phyloP scores from a whole-genome alignment of 2,797 vertebrate species.

The Chloroceryle inda region DNA sequence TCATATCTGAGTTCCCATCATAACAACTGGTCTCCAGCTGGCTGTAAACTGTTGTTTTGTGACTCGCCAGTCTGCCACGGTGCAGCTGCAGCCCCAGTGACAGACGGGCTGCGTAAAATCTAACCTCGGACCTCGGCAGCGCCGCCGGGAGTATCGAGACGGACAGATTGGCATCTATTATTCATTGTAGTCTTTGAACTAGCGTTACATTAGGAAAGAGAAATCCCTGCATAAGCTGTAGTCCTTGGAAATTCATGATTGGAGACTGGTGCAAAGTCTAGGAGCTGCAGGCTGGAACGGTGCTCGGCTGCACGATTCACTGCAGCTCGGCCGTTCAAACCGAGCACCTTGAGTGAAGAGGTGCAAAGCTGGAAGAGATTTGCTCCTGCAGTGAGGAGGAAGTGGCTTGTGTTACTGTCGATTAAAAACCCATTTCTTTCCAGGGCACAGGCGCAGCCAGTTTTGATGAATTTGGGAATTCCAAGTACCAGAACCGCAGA shows the following conservation, averaged over 20 bases:
- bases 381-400: background rate
- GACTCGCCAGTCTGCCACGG: background rate
- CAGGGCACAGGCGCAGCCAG: constrained; percentile 97
- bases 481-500: constrained; percentile 97
- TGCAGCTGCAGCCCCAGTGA: background rate
- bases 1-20: background rate
- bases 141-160: background rate
- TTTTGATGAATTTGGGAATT: constrained; percentile 98
- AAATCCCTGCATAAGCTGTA: background rate
- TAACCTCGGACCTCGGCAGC: background rate
- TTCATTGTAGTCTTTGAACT: background rate
- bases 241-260: background rate
- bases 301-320: fast-evolving
- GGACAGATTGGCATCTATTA: fast-evolving
- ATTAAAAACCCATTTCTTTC: constrained; percentile 7
- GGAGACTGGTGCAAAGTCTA: background rate
- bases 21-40: background rate
- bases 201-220: background rate
- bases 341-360: background rate
- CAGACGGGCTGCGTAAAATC: background rate
- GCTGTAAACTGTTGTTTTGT: background rate
- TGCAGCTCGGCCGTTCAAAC: background rate
- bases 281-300: background rate
- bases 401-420: background rate
- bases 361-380: background rate